These are phyloP conservation scores for Microcebus tavaratra DNA, from an alignment of 2,113 vertebrate species.

Conservation along the genomic window DNA sequence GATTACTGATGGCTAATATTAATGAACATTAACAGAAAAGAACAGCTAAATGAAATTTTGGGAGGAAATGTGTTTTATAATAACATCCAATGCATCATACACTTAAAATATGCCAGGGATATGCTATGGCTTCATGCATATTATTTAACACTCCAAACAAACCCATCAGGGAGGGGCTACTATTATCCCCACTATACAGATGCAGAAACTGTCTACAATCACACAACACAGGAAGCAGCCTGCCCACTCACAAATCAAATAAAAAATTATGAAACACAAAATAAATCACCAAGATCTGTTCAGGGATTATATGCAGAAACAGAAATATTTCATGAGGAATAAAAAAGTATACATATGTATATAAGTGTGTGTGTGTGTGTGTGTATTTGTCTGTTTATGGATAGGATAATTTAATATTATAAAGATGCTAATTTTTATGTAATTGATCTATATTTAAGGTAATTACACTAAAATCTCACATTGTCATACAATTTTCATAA, in stretches of 20 bases:
- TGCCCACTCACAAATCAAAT: background rate
- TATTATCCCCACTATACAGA: background rate
- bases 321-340: background rate
- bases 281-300: background rate
- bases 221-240: background rate
- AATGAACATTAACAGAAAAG: background rate
- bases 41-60: background rate
- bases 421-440: background rate
- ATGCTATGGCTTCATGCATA: background rate
- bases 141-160: background rate
- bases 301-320: background rate
- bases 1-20: background rate
- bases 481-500: background rate
- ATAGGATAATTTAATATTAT: background rate
- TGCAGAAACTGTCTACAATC: background rate
- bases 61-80: background rate
- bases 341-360: too few species aligned
- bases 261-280: background rate
- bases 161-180: background rate
- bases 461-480: background rate
- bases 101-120: background rate
- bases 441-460: background rate
- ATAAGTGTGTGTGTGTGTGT: background rate
- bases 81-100: background rate
- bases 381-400: background rate